Conservation (phyloP, 1,140 invertebrate genomes). For the Hyles vespertilio region DNA sequence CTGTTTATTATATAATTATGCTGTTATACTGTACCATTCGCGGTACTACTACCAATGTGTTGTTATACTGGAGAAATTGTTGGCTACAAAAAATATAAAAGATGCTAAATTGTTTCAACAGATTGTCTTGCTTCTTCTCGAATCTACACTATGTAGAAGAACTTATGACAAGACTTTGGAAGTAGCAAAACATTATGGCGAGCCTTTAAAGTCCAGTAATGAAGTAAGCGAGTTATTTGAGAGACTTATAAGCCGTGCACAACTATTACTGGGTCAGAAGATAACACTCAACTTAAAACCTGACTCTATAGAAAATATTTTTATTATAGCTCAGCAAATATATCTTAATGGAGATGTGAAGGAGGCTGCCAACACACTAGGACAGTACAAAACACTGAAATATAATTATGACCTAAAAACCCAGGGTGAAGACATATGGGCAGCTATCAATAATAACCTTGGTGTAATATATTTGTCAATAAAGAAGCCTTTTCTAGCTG, state of each 20-base stretch:
- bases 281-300: constrained; percentile 67
- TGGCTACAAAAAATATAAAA: constrained; percentile 55
- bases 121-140: constrained; percentile 70
- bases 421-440: constrained; percentile 71
- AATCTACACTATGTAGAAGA: constrained; percentile 60
- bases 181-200: constrained; percentile 52
- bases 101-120: constrained; percentile 60
- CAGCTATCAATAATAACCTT: constrained; percentile 93
- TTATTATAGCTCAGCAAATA: constrained; percentile 76
- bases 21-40: constrained; percentile 87
- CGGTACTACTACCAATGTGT: constrained; percentile 86
- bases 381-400: constrained; percentile 69
- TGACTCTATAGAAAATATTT: constrained; percentile 66
- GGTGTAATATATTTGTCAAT: constrained; percentile 91
- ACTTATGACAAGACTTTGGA: constrained; percentile 61
- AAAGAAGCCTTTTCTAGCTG: constrained; percentile 90
- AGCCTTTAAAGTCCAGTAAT: constrained; percentile 46
- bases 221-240: constrained; percentile 63
- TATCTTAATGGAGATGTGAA: constrained; percentile 77
- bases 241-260: constrained; percentile 69
- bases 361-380: constrained; percentile 74
- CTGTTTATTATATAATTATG: constrained; percentile 87
- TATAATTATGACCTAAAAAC: constrained; percentile 59
- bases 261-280: constrained; percentile 71
- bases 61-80: constrained; percentile 80